Evolutionary conservation across 1,140 invertebrate genomes (phyloP).

Genomic region (Papilio helenus): DNA sequence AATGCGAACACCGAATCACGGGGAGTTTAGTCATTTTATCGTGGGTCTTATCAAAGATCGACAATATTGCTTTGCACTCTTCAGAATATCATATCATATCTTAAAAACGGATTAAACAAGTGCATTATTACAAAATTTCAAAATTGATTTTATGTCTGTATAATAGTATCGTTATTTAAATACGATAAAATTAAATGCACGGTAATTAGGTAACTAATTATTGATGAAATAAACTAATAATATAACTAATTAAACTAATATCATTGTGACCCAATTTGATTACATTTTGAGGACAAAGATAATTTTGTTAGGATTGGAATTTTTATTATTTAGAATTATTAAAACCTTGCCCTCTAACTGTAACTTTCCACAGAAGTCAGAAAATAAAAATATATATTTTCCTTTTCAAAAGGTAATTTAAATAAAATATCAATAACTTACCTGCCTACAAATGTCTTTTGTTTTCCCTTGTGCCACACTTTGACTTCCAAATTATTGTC

Average conservation of each 20-base stretch:
- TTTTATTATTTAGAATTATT: neutral
- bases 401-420: neutral
- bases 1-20: no score
- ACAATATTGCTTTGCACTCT: no score
- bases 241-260: slow-evolving; percentile 12
- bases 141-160: neutral
- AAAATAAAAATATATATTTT: neutral
- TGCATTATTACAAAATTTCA: neutral
- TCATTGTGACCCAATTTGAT: slow-evolving; percentile 25
- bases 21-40: no score
- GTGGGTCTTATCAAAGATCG: no score
- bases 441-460: slow-evolving; percentile 77
- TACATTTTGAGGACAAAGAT: neutral
- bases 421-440: slow-evolving; percentile 45
- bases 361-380: no score
- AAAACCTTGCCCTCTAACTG: neutral
- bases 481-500: slow-evolving; percentile 68
- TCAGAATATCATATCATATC: no score
- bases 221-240: neutral
- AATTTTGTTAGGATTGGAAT: slow-evolving; percentile 13
- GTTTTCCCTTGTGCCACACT: slow-evolving; percentile 76
- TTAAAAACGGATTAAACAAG: neutral
- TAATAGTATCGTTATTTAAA: neutral
- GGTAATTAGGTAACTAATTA: slow-evolving; percentile 11
- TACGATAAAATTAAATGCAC: neutral